Base-by-base conservation (phyloP, 1,140 invertebrate species). In the Lasioglossum baleicum region DNA sequence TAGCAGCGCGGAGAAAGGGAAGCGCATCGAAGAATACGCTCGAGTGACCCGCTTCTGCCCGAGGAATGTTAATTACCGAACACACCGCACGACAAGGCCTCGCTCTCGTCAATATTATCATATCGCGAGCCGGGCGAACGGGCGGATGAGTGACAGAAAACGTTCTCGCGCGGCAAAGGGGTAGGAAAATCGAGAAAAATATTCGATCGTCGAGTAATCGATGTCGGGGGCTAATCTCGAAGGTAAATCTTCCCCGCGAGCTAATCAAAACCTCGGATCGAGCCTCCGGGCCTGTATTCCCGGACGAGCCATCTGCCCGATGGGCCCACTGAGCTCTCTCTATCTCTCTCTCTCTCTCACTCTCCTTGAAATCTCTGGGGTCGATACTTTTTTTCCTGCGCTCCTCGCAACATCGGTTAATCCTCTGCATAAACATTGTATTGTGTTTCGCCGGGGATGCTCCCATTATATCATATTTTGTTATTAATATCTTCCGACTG, bases 401-500 rank as follows among this genome's bases (percentile, higher is more conserved):
- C 44, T 5, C 13, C 80, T 69, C 82, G 77, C 84, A 88, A 84
- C 87, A 88, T 88, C 89, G 89, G 87, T 90, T 93, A 90, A 92
- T 93, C 92, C 92, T 72, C 82, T 88, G 90, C 90, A 92, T 92
- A 93, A 93, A 93, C 90, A 93, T 91, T 90, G 90, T 90, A 93
- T 92, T 92, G 91, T 93, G 87, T 91, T 92, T 91, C 91, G 88
- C 87, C 88, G 78, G 88, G 90, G 90, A 90, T 92, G 90, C 89
- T 88, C 88, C 91, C 83, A 92, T 92, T 92, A 91, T 92, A 92
- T 92, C 90, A 92, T 92, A 92, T 92, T 93, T 93, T 91, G 91
- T 92, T 92, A 93, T 93, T 92, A 93, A 93, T 93, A 93, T 93
- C 91, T 93, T 93, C 90, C 88, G 92, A 93, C 90, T 93, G 91